Evolutionary conservation across 2,888 invertebrate genomes (phyloP).

Genomic region (Aphidoletes aphidimyza): DNA sequence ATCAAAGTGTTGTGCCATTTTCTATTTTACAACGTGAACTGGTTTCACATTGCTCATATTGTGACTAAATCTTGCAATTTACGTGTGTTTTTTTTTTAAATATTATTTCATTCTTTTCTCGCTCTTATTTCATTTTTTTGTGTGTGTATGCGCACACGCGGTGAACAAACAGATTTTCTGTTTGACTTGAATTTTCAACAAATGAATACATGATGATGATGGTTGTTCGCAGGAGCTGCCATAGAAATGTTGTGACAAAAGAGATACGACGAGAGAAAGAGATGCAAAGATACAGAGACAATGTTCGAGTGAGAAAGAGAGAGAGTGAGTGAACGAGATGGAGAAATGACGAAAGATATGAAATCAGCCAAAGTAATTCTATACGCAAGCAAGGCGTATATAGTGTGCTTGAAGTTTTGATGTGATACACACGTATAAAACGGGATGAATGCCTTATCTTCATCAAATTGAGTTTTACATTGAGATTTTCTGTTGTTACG

Average conservation of each 20-base stretch:
- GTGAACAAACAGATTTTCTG: conserved; percentile 18
- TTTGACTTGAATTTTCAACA: conserved; percentile 15
- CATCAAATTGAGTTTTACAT: conserved; percentile 53
- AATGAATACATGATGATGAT: neutral
- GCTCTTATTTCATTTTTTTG: too few relatives aligned
- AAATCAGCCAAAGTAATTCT: conserved; percentile 25
- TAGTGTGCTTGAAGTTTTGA: conserved; percentile 43
- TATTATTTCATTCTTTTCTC: too few relatives aligned
- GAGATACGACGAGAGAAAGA: neutral
- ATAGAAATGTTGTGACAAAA: neutral
- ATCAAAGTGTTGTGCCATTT: neutral
- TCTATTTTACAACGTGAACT: too few relatives aligned
- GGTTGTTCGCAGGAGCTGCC: neutral
- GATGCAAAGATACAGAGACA: too few relatives aligned
- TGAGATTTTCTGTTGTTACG: conserved; percentile 53
- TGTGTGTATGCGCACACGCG: too few relatives aligned
- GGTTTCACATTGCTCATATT: neutral
- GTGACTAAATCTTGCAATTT: too few relatives aligned
- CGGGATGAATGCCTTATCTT: conserved; percentile 53
- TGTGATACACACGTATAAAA: conserved; percentile 42
- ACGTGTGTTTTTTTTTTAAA: neutral
- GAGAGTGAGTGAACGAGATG: neutral
- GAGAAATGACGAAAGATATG: conserved; percentile 18
- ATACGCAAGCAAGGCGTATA: neutral
- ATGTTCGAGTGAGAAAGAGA: neutral